phyloP scores from a whole-genome alignment of 2,888 invertebrate genomes.

The Lithosia quadra region DNA sequence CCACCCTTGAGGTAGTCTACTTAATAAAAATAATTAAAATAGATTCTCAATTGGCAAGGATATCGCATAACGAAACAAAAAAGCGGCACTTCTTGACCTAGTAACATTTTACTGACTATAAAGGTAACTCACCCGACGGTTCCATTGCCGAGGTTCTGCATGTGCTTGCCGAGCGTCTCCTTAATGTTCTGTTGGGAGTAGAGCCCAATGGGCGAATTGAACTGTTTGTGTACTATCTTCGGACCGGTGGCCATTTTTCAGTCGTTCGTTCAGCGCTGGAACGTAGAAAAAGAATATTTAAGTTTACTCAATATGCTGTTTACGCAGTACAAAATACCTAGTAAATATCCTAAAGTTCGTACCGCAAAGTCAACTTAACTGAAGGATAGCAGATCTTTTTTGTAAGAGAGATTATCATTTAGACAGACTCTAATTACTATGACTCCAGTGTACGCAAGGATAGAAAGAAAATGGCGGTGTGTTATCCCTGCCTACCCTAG shows the following conservation, averaged over 20 bases:
- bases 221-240: conserved; percentile 94
- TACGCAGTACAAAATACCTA: background rate
- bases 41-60: background rate
- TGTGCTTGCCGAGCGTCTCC: conserved; percentile 92
- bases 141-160: conserved; percentile 92
- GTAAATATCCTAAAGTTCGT: background rate
- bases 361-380: too few species aligned
- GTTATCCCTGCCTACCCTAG: too few species aligned
- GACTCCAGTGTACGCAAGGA: too few species aligned
- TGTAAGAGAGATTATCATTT: too few species aligned
- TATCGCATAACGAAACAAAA: background rate
- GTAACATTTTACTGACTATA: background rate
- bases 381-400: too few species aligned
- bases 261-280: conserved; percentile 86
- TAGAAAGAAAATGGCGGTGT: too few species aligned
- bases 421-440: too few species aligned
- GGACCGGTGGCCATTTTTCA: conserved; percentile 90
- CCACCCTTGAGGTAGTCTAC: background rate
- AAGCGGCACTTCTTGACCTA: too few species aligned
- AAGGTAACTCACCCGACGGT: conserved; percentile 90
- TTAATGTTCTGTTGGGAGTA: conserved; percentile 94
- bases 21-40: background rate
- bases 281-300: conserved; percentile 35
- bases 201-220: conserved; percentile 95
- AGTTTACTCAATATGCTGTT: background rate